Conservation (phyloP, 2,113 vertebrate genomes). For the Cichladusa arquata region DNA sequence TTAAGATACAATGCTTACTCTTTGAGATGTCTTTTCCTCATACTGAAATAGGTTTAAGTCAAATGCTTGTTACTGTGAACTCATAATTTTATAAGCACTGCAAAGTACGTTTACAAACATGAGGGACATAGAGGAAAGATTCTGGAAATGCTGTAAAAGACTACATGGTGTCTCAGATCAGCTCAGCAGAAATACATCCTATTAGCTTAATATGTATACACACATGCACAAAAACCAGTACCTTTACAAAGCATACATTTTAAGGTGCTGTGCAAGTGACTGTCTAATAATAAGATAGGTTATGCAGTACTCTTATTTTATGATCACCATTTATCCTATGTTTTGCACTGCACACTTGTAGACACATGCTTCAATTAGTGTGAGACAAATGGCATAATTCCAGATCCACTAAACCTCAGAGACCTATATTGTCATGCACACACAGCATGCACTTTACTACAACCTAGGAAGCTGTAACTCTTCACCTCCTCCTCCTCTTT, state of each 20-base stretch:
- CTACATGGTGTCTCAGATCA: background rate
- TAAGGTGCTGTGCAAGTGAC: background rate
- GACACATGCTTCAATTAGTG: conserved; percentile 41
- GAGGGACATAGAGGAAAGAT: background rate
- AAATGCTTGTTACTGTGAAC: background rate
- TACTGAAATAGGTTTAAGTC: background rate
- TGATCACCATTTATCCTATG: background rate
- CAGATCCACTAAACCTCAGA: conserved; percentile 40
- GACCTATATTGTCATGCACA: conserved; percentile 27
- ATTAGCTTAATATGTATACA: background rate
- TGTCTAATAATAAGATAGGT: background rate
- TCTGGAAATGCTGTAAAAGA: background rate
- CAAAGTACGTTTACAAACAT: background rate
- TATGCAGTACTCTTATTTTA: background rate
- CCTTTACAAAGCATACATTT: background rate
- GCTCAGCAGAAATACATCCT: conserved; percentile 33
- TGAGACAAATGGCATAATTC: conserved; percentile 48
- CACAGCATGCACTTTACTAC: background rate
- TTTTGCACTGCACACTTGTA: conserved; percentile 20
- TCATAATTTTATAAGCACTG: background rate
- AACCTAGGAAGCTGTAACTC: background rate
- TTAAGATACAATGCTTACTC: background rate
- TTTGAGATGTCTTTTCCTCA: background rate
- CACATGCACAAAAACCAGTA: background rate
- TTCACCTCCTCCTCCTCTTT: conserved; percentile 5